A percentile compares a stretch with the other conserved stretches of the same genome.
These are phyloP conservation scores for Drosophila nr. medialis DNA, from an alignment of 2,888 invertebrate genomes.

Conservation along the genomic window DNA sequence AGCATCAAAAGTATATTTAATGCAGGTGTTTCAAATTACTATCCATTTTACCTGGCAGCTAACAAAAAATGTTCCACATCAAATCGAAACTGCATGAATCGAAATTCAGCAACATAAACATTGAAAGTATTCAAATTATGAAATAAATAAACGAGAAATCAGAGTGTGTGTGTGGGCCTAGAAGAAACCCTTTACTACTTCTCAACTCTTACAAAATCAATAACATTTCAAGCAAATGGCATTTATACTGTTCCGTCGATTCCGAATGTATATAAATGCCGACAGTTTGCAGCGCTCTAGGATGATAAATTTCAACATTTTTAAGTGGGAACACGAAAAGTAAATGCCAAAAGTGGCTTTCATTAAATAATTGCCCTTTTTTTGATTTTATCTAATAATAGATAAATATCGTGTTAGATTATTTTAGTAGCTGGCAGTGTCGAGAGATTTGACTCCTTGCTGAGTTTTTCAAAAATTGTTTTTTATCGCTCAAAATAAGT, in stretches of 20 bases:
- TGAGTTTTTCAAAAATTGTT: neutral
- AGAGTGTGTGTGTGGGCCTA: neutral
- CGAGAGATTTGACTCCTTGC: neutral
- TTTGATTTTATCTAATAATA: neutral
- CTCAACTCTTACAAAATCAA: neutral
- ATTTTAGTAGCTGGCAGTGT: conserved; percentile 14
- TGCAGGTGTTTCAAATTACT: conserved; percentile 13
- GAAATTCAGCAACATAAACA: conserved; percentile 26
- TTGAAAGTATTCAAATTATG: conserved; percentile 1
- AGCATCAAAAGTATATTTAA: conserved; percentile 1
- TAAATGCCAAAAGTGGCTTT: neutral
- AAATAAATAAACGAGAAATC: conserved; percentile 1
- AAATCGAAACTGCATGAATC: conserved; percentile 15
- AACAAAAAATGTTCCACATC: conserved; percentile 4
- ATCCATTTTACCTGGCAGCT: conserved; percentile 5
- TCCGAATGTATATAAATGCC: neutral
- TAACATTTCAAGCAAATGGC: neutral
- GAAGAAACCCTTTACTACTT: too few species aligned
- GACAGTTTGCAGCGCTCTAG: neutral
- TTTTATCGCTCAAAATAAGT: neutral
- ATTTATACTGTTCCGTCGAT: neutral
- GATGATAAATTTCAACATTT: neutral
- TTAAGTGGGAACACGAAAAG: neutral
- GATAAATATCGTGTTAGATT: conserved; percentile 7
- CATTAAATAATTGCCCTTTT: conserved; percentile 2